Evolutionary conservation across 2,888 invertebrate genomes (phyloP), one percentile per base, ranked within the genome.

Genomic region (Drosophila buzzatii): DNA sequence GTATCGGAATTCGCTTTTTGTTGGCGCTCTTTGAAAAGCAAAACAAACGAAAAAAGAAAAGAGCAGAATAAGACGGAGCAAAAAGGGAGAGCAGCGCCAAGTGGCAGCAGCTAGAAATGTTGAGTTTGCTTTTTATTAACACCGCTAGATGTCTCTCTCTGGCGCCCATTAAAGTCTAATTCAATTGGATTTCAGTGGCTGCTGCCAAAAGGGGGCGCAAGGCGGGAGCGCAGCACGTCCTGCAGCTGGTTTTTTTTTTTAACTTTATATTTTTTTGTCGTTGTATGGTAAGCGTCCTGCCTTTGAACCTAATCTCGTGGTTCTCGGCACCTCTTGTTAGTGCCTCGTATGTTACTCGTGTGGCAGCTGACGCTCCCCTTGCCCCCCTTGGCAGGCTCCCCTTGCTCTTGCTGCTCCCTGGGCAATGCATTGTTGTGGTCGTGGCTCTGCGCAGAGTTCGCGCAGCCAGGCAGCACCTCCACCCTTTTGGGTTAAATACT

Each of bases 401-500:
- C 44, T 20, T 8, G 6, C 33, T 31, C 39, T 39, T 20, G 33
- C 57, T 20, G 18, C 57, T 55, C 44, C 20, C 31, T 45, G 55
- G 42, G 49, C 67, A 37, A 42, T 27, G 52, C 76, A 78, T 73
- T 66, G 77, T 78, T 76, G 66, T 80, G 73, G 79, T 70, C 74
- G 77, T 72, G 80, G 80, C 77, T 75, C 82, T 84, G 88, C 88
- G 82, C 84, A 79, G 84, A 91, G 91, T 91, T 91, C 91, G 91
- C 90, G 89, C 91, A 91, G 89, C 86, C 85, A 82, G 89, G 76
- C 91, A 82, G 90, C 91, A 91, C 91, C 91, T 91, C 91, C 91
- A 91, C 91, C 91, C 91, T 91, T 90, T 89, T 91, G 88, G 91
- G 91, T 91, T 91, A 91, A 91, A 91, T 90, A 91, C 91, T 91